Evolutionary conservation across 2,797 vertebrate genomes (phyloP).

Genomic region (Sebastes oblongus): DNA sequence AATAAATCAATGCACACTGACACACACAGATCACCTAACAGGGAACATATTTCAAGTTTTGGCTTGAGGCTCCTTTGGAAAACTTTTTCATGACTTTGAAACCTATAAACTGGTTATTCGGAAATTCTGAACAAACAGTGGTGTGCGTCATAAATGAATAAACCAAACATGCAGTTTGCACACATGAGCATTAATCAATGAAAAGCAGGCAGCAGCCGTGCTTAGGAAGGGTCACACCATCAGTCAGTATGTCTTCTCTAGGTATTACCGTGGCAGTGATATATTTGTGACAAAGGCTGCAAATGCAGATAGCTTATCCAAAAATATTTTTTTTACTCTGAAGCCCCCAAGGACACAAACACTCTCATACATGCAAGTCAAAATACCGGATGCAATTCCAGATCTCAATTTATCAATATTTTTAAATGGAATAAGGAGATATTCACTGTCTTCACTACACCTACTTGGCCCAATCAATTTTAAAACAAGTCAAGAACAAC

Average conservation of each 20-base stretch:
- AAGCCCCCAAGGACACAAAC: background rate
- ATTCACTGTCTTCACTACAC: background rate
- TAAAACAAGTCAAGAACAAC: background rate
- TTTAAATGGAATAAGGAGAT: background rate
- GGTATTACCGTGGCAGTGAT: background rate
- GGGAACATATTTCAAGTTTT: background rate
- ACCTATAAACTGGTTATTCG: background rate
- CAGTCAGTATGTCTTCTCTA: constrained; percentile 3
- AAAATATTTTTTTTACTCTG: background rate
- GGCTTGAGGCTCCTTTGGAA: background rate
- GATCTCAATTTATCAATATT: background rate
- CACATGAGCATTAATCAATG: constrained; percentile 26
- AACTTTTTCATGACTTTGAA: background rate
- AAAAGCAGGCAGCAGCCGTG: constrained; percentile 2
- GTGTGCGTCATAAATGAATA: background rate
- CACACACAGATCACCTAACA: background rate
- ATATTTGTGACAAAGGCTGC: background rate
- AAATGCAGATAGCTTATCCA: background rate
- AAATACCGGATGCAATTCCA: background rate
- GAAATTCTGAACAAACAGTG: background rate
- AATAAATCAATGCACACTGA: background rate
- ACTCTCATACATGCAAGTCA: background rate
- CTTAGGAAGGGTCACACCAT: background rate
- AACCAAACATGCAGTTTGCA: constrained; percentile 2
- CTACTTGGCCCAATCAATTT: background rate